Evolutionary conservation across 1,140 invertebrate species (phyloP).

Genomic region (Nasonia giraulti): DNA sequence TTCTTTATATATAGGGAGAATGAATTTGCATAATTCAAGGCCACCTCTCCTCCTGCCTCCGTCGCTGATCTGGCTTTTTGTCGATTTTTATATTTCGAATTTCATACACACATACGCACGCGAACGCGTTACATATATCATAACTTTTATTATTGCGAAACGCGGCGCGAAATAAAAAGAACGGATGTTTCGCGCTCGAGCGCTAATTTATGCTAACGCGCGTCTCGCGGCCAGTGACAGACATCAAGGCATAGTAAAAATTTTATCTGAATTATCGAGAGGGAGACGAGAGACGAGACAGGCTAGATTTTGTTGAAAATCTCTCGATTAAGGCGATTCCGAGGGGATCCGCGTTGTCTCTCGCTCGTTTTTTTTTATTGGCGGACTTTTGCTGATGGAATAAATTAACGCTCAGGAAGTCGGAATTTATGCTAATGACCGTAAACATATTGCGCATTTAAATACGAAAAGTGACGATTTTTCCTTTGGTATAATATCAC

Average conservation of each 20-base stretch:
- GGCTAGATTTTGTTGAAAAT: background rate
- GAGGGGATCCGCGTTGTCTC: background rate
- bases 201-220: slow-evolving; percentile 21
- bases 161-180: background rate
- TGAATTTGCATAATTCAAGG: slow-evolving; percentile 49
- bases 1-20: slow-evolving; percentile 23
- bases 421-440: background rate
- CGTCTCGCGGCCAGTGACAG: background rate
- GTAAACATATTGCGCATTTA: background rate
- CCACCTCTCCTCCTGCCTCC: background rate
- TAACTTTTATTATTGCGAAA: slow-evolving; percentile 36
- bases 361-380: background rate
- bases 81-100: slow-evolving; percentile 4
- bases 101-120: background rate
- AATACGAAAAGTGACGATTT: background rate
- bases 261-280: slow-evolving; percentile 3
- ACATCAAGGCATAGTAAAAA: background rate
- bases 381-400: background rate
- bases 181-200: background rate
- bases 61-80: background rate
- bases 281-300: background rate
- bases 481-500: background rate
- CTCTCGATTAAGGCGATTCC: background rate
- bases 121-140: slow-evolving; percentile 34
- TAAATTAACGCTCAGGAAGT: background rate